phyloP scores from a whole-genome alignment of 2,113 vertebrate species.

The Clarias macrocephalus region DNA sequence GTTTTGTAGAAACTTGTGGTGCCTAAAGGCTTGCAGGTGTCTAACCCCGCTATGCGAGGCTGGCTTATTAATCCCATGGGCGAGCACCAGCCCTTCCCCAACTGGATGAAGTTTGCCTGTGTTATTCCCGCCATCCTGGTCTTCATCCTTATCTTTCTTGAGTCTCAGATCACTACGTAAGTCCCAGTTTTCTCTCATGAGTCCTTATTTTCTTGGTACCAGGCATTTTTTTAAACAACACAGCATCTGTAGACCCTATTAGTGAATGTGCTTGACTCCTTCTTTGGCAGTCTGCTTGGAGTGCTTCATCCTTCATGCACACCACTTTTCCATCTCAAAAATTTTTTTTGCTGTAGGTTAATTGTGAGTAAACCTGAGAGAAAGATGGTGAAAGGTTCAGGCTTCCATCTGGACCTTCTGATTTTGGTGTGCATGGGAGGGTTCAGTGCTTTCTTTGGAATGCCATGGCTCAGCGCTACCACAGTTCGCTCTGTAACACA shows the following conservation, averaged over 20 bases:
- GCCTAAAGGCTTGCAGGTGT: constrained; percentile 81
- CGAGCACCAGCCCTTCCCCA: constrained; percentile 65
- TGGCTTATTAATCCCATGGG: constrained; percentile 92
- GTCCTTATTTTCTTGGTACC: background rate
- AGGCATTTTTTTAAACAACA: background rate
- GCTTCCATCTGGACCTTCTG: constrained; percentile 93
- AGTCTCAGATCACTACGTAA: constrained; percentile 98
- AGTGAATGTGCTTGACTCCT: background rate
- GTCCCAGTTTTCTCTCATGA: constrained; percentile 47
- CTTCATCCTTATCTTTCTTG: constrained; percentile 97
- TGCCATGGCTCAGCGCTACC: constrained; percentile 96
- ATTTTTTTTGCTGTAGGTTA: constrained; percentile 69
- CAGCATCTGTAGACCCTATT: background rate
- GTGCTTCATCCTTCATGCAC: background rate
- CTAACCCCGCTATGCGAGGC: constrained; percentile 69
- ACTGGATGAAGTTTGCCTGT: constrained; percentile 89
- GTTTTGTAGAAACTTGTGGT: constrained; percentile 86
- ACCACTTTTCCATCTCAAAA: background rate
- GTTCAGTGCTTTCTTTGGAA: constrained; percentile 82
- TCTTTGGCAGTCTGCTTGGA: background rate
- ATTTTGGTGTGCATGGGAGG: constrained; percentile 92
- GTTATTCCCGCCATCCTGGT: constrained; percentile 86
- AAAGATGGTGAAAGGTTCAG: constrained; percentile 91
- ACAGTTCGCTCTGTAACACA: constrained; percentile 93
- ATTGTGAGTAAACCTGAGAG: constrained; percentile 94